Evolutionary conservation across 1,140 invertebrate genomes (phyloP).

Genomic region (Aplysia californica): DNA sequence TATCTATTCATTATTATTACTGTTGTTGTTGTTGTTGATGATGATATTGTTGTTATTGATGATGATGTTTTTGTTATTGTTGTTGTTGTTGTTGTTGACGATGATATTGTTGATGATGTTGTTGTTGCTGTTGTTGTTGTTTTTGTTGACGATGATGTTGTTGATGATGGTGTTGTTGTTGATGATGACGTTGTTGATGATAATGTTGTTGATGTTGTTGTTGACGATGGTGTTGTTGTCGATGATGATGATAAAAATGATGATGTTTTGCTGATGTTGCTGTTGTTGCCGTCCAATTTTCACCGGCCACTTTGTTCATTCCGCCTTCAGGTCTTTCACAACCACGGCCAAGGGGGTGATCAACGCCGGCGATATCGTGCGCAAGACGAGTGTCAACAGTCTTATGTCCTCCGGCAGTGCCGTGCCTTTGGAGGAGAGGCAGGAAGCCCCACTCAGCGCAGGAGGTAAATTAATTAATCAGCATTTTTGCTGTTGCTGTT

Average conservation of each 20-base stretch:
- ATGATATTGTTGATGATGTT: not conserved
- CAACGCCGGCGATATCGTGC: slow-evolving; percentile 18
- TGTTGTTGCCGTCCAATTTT: not conserved
- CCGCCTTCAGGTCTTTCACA: slow-evolving; percentile 4
- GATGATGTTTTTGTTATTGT: too few species aligned
- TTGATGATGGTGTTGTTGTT: too few species aligned
- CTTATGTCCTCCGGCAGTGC: slow-evolving; percentile 21
- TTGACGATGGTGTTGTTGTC: too few species aligned
- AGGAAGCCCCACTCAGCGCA: too few species aligned
- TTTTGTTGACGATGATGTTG: too few species aligned
- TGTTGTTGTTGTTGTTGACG: not conserved
- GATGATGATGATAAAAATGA: too few species aligned
- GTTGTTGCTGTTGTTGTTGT: not conserved
- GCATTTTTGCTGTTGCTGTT: too few species aligned
- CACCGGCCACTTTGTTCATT: not conserved
- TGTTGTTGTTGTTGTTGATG: too few species aligned
- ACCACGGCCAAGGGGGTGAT: slow-evolving; percentile 17
- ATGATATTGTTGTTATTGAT: too few species aligned
- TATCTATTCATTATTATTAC: too few species aligned
- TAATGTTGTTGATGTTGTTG: not conserved
- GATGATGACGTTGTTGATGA: not conserved
- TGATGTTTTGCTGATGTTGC: not conserved
- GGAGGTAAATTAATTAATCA: too few species aligned
- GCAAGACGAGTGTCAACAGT: slow-evolving; percentile 23
- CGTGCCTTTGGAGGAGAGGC: not conserved